Percentiles rank a stretch among this genome's conserved stretches.
phyloP scores from a whole-genome alignment of 2,888 invertebrate species.

The Parnassius apollo region DNA sequence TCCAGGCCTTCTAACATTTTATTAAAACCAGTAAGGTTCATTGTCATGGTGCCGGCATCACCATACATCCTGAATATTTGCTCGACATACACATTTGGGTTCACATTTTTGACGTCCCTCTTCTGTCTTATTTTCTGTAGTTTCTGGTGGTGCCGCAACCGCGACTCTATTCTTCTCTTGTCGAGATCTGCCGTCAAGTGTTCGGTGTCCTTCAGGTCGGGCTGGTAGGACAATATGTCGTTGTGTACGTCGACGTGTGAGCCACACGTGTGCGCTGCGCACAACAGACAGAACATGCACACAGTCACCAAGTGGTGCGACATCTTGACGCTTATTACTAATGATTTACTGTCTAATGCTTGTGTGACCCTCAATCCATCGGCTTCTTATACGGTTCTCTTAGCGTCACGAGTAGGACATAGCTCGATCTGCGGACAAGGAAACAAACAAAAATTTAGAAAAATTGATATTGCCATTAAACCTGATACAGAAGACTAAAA shows the following conservation, averaged over 20 bases:
- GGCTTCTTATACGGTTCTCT: constrained; percentile 6
- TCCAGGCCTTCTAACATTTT: constrained; percentile 83
- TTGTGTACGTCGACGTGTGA: constrained; percentile 82
- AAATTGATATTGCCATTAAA: no score
- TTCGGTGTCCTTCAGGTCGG: constrained; percentile 40
- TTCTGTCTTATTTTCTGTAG: constrained; percentile 48
- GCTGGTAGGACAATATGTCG: constrained; percentile 45
- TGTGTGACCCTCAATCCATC: constrained; percentile 24
- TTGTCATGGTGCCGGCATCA: constrained; percentile 82
- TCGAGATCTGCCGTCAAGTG: constrained; percentile 47
- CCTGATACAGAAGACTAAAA: no score
- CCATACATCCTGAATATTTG: constrained; percentile 86
- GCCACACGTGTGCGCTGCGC: constrained; percentile 89
- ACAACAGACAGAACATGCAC: constrained; percentile 91
- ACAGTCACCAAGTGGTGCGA: constrained; percentile 85
- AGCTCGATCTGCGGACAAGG: constrained; percentile 36
- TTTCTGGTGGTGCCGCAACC: constrained; percentile 53
- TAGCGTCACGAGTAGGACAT: constrained; percentile 31
- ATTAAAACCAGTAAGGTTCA: constrained; percentile 85
- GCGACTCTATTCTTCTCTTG: constrained; percentile 44
- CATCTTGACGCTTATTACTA: constrained; percentile 49
- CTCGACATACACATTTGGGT: constrained; percentile 82
- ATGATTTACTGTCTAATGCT: constrained; percentile 31
- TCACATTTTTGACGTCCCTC: constrained; percentile 54
- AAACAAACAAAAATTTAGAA: neutral